Evolutionary conservation across 30 jellyfish, hydroid and myxozoan species (phyloP), one percentile per base, ranked within the genome.

Genomic region (Hydra vulgaris): DNA sequence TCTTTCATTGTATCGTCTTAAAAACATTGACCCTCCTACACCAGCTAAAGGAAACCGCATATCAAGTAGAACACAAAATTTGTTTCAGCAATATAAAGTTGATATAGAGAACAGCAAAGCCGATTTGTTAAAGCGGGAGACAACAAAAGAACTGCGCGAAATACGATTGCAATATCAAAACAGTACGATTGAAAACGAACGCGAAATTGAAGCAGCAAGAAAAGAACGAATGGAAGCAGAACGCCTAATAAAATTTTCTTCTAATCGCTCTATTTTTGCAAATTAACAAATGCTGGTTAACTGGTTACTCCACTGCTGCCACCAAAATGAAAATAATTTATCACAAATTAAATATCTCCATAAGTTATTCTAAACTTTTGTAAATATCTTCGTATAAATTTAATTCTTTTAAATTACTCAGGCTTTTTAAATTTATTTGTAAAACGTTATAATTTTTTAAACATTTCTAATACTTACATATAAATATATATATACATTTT

Each of bases 31-130:
- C 24, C 69, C 66, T 18, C 86, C 86, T 20, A 52, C 69, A n/a
- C 69, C 86, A 20, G 24, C 52, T 0, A 66, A 7, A 23, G 86
- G 86, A 8, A 79, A 24, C 55, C 83, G 86, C 16, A 79, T 79
- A n/a, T 21, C 86, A 5, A n/a, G 80, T 17, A 73, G 86, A 22
- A 79, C 86, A 23, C 84, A 79, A 52, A 56, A 79, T 0, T 54
- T 79, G 61, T 79, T 79, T 3, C 17, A 54, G 68, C 86, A 79
- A 54, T 79, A 79, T 82, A 84, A 79, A 79, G 24, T 21, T 8
- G 86, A 79, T 54, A 79, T 79, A 71, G 27, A 16, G 8, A 68
- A 20, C 27, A 68, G 75, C 25, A n/a, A 23, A 20, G 27, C 27
- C 27, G 75, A 68, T 68, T 15, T 1, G 75, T 8, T n/a, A 68